Evolutionary conservation across 2,113 vertebrate genomes (phyloP).

Genomic region (Nothoprocta perdicaria): DNA sequence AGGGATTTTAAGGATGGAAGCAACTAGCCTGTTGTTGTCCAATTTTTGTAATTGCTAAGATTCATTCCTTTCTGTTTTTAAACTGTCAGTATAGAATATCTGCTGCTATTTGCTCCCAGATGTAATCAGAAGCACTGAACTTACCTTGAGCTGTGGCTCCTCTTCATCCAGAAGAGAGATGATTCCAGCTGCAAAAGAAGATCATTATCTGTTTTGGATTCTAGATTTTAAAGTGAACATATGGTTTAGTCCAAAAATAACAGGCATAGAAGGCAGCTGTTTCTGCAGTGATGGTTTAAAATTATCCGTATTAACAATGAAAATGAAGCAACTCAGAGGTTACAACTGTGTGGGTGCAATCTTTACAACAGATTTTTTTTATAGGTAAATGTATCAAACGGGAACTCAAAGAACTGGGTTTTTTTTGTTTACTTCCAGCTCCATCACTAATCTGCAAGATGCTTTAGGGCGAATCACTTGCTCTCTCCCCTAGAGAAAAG

Average conservation of each 20-base stretch:
- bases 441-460: neutral
- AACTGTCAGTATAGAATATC: neutral
- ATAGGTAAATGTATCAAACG: neutral
- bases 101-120: neutral
- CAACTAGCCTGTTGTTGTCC: neutral
- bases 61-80: neutral
- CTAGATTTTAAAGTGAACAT: neutral
- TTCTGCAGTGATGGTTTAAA: neutral
- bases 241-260: neutral
- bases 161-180: conserved; percentile 99
- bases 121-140: neutral
- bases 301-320: neutral
- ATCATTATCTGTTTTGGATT: neutral
- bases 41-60: neutral
- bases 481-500: neutral
- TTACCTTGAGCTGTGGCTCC: conserved; percentile 97
- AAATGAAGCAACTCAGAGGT: neutral
- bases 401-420: neutral
- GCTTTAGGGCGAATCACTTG: neutral
- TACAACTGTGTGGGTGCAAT: neutral
- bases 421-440: neutral
- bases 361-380: neutral
- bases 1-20: neutral
- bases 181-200: conserved; percentile 90
- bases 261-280: neutral